Evolutionary conservation across 2,113 vertebrate genomes (phyloP), one percentile per base, ranked within the genome.

Genomic region (Turdus rufiventris): DNA sequence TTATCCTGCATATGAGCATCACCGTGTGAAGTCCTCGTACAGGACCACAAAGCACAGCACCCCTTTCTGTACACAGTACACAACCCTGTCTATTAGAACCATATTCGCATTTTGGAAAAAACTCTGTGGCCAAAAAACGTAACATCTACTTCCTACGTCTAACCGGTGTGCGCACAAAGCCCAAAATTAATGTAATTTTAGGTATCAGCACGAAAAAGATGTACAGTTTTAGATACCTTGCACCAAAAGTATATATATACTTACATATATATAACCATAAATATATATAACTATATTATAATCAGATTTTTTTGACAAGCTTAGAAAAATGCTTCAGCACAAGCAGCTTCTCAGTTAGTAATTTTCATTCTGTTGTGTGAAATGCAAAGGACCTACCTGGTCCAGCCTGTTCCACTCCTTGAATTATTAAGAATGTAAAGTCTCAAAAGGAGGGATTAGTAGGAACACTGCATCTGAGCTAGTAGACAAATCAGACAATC

Each of bases 21-120:
- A 2, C 10, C 6, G 1, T 8, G 36, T 28, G 45, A 60, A n/a
- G 45, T 8, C 62, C 40, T 68, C 23, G 5, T 2, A 16, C 0
- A 36, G 11, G 13, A 17, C 33, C n/a, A 28, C 20, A 6, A 1
- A 38, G 70, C 19, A 42, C 57, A 72, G 26, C 38, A 53, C 6
- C 5, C 57, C 5, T 11, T 36, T 61, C 51, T 12, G 13, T 5
- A 42, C 24, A 21, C 25, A 10, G 29, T 5, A 38, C 13, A 7
- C 18, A 48, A 13, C 3, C 1, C 42, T 21, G 5, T 5, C 24
- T 28, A 53, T 14, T 42, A 28, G 29, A 42, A 23, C 47, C 6
- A 25, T 42, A 53, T 12, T 53, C 21, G 23, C 34, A 0, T 36
- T 60, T 33, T 13, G 8, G 25, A 50, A 48, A 34, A 83, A 57